Evolutionary conservation across 2,797 vertebrate species (phyloP).

Genomic region (Jordanella pulchra): DNA sequence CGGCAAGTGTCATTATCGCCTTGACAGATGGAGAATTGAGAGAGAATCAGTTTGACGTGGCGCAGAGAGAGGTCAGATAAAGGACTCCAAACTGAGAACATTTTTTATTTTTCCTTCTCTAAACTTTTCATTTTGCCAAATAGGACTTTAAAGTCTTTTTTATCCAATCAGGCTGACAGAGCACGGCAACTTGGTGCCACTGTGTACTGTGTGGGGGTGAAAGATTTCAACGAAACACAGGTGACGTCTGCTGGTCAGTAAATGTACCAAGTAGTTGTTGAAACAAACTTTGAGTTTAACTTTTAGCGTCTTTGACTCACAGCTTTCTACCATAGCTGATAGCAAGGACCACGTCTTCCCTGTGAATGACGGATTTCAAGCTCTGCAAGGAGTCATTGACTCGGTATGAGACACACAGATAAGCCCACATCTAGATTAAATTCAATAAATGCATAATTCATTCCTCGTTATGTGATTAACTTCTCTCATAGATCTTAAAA

Average conservation of each 20-base stretch:
- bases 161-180: slow-evolving; percentile 85
- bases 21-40: slow-evolving; percentile 96
- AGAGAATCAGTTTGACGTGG: slow-evolving; percentile 92
- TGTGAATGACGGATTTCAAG: slow-evolving; percentile 94
- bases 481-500: slow-evolving; percentile 87
- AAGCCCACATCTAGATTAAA: neutral
- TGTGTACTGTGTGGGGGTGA: slow-evolving; percentile 96
- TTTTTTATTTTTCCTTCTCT: neutral
- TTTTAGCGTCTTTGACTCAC: slow-evolving; percentile 17
- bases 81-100: neutral
- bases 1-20: slow-evolving; percentile 96
- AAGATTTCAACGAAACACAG: slow-evolving; percentile 99
- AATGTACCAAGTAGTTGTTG: neutral
- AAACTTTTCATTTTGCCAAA: neutral
- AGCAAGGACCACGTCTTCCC: slow-evolving; percentile 96
- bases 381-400: slow-evolving; percentile 94
- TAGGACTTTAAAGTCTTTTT: slow-evolving; percentile 12
- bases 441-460: neutral
- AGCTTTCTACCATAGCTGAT: slow-evolving; percentile 97
- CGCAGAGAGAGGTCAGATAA: slow-evolving; percentile 89
- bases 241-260: slow-evolving; percentile 64
- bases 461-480: neutral
- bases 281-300: slow-evolving; percentile 1
- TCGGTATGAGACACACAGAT: slow-evolving; percentile 78
- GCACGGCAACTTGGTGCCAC: slow-evolving; percentile 93